phyloP scores from a whole-genome alignment of 2,888 invertebrate genomes.

The Drosophila nigricruria region DNA sequence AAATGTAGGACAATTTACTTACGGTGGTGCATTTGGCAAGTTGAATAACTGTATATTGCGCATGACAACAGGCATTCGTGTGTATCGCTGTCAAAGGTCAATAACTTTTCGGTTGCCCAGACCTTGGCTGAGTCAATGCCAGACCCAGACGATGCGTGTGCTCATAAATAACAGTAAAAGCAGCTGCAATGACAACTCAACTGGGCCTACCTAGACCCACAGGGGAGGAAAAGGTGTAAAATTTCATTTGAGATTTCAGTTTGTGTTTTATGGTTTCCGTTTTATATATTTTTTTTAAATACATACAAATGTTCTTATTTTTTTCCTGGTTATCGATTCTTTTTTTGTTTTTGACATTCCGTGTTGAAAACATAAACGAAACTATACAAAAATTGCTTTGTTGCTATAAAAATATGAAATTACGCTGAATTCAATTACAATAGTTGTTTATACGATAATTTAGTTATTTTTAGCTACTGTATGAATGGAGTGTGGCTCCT shows the following conservation, averaged over 20 bases:
- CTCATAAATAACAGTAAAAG: constrained; percentile 2
- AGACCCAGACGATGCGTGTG: not conserved
- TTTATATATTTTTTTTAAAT: constrained; percentile 61
- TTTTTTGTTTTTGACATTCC: constrained; percentile 34
- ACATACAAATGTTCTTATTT: constrained; percentile 48
- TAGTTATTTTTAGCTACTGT: constrained; percentile 63
- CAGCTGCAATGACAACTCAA: constrained; percentile 26
- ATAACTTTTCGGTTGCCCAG: constrained; percentile 52
- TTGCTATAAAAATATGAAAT: constrained; percentile 72
- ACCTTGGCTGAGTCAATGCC: constrained; percentile 35
- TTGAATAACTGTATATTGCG: constrained; percentile 36
- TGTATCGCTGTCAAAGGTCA: constrained; percentile 66
- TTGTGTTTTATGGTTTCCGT: constrained; percentile 59
- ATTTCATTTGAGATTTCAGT: constrained; percentile 30
- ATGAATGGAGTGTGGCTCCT: constrained; percentile 31
- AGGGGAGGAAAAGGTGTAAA: constrained; percentile 13
- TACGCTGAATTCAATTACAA: constrained; percentile 65
- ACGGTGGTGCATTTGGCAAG: constrained; percentile 32
- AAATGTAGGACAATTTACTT: constrained; percentile 50
- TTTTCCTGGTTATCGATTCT: constrained; percentile 26
- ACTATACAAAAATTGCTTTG: constrained; percentile 56
- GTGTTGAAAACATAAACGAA: constrained; percentile 58
- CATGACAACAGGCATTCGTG: constrained; percentile 41
- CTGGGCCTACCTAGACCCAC: constrained; percentile 20
- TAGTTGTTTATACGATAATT: constrained; percentile 54